Conservation (phyloP, 2,888 invertebrate genomes). For the Plutella xylostella region DNA sequence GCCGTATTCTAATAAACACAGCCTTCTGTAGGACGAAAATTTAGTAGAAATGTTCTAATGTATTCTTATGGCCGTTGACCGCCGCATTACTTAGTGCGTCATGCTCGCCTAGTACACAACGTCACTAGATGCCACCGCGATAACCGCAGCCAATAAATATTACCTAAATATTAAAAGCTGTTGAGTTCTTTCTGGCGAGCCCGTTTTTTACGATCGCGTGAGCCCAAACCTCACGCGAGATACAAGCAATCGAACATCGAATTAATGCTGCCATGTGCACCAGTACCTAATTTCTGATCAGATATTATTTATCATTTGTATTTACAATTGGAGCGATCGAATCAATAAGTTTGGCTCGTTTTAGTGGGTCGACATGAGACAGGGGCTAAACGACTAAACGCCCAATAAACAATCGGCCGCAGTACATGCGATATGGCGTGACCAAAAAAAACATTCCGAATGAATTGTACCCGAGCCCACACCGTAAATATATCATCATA, state of each 20-base stretch:
- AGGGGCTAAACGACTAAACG: constrained; percentile 41
- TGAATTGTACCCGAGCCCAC: constrained; percentile 43
- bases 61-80: constrained; percentile 65
- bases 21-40: constrained; percentile 70
- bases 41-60: constrained; percentile 69
- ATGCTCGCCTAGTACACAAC: not conserved
- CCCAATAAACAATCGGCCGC: constrained; percentile 57
- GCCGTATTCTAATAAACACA: constrained; percentile 65
- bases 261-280: constrained; percentile 36
- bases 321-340: constrained; percentile 28
- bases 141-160: not conserved
- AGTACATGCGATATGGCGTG: constrained; percentile 67
- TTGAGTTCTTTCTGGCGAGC: too few species aligned
- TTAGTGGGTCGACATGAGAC: constrained; percentile 36
- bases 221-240: constrained; percentile 13
- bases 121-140: constrained; percentile 1
- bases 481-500: constrained; percentile 58
- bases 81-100: constrained; percentile 31
- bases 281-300: constrained; percentile 37
- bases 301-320: constrained; percentile 36
- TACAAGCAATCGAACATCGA: constrained; percentile 13
- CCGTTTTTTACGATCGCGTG: constrained; percentile 16
- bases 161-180: not conserved
- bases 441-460: constrained; percentile 60
- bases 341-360: constrained; percentile 38